These are phyloP conservation scores for Scylla paramamosain DNA, from an alignment of 1,140 invertebrate species.

Conservation along the genomic window DNA sequence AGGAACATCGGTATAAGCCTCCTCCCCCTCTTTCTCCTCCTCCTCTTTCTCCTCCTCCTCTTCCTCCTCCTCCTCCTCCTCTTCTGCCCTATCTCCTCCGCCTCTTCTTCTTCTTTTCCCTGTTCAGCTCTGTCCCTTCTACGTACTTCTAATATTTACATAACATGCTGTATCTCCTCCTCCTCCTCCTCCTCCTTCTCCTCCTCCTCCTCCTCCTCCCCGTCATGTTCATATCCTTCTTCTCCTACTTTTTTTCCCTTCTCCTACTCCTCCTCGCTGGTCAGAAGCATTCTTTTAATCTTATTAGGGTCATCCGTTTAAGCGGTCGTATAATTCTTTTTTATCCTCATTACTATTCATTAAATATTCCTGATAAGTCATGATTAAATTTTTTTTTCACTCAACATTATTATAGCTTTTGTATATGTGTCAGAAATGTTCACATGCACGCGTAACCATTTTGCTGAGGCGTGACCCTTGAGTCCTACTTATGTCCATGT, in stretches of 20 bases:
- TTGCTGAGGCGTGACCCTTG: neutral
- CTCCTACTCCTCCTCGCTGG: neutral
- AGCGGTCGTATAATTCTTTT: neutral
- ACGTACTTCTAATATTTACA: no score
- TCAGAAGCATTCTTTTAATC: neutral
- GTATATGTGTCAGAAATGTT: neutral
- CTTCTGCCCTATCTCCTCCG: no score
- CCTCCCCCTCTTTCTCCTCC: no score
- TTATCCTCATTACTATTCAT: constrained; percentile 15
- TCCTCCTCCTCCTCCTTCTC: neutral
- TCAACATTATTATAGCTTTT: neutral
- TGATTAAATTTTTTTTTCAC: neutral
- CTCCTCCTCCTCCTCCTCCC: neutral
- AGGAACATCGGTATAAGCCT: no score
- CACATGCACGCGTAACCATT: neutral
- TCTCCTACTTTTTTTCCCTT: neutral
- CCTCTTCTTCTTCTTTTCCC: no score
- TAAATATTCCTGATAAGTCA: neutral
- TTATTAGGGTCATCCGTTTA: neutral
- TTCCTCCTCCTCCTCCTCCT: no score
- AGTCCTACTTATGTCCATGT: neutral
- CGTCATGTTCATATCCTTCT: neutral
- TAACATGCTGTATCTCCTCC: no score
- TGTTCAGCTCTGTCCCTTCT: no score
- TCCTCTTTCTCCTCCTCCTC: no score